Evolutionary conservation across 2,888 invertebrate genomes (phyloP).

Genomic region (Vanessa cardui): DNA sequence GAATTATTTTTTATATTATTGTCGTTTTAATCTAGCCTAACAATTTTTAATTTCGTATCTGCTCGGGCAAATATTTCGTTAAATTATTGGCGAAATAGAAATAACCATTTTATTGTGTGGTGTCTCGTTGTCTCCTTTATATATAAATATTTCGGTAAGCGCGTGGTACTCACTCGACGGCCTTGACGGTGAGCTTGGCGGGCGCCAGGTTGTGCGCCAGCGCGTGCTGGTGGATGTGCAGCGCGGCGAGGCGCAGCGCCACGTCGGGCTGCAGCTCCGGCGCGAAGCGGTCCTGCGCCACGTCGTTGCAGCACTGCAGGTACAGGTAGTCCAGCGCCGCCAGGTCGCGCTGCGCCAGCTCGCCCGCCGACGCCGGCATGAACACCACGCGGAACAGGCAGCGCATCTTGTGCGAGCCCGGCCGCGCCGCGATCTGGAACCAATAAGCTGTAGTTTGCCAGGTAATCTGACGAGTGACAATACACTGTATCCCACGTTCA

Average conservation of each 20-base stretch:
- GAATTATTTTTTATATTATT: no score
- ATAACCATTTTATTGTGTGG: no score
- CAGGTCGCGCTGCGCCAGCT: slow-evolving; percentile 91
- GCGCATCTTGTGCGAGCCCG: slow-evolving; percentile 94
- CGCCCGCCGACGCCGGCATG: slow-evolving; percentile 93
- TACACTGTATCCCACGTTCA: no score
- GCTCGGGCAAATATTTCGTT: no score
- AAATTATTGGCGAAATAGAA: no score
- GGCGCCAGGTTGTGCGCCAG: slow-evolving; percentile 90
- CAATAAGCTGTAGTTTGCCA: neutral
- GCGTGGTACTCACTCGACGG: slow-evolving; percentile 43
- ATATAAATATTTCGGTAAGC: no score
- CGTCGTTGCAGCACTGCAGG: slow-evolving; percentile 96
- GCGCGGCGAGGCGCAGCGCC: slow-evolving; percentile 91
- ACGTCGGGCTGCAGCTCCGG: slow-evolving; percentile 93
- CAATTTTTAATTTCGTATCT: no score
- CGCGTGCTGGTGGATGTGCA: slow-evolving; percentile 96
- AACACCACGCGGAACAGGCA: slow-evolving; percentile 95
- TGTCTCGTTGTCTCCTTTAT: no score
- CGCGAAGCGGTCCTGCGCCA: slow-evolving; percentile 94
- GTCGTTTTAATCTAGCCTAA: no score
- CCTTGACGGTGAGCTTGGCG: slow-evolving; percentile 91
- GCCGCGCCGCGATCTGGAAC: slow-evolving; percentile 93
- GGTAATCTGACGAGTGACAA: no score
- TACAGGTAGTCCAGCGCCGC: slow-evolving; percentile 95